These are phyloP conservation scores for Lepidochrysops patricia DNA, from an alignment of 2,888 invertebrate species.

Conservation along the genomic window DNA sequence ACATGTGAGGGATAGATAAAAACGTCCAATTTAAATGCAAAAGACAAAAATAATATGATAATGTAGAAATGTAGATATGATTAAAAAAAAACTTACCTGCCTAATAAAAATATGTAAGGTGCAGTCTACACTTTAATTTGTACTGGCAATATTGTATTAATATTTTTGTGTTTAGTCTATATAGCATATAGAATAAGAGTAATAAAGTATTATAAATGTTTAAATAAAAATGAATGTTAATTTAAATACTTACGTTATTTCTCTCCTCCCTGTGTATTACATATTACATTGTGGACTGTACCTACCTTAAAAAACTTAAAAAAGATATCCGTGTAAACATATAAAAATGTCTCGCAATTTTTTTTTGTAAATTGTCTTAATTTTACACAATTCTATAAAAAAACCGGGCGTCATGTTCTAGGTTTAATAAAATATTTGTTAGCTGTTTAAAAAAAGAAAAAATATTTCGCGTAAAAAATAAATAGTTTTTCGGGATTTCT, in stretches of 20 bases:
- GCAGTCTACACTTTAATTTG: not conserved
- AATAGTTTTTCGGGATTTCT: not conserved
- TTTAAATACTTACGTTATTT: not conserved
- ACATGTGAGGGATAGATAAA: not conserved
- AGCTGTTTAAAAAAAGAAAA: not conserved
- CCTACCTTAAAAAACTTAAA: not conserved
- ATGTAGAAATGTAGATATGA: no score
- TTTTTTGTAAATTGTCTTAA: not conserved
- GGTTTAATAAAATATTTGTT: not conserved
- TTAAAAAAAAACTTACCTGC: not conserved
- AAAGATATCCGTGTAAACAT: not conserved
- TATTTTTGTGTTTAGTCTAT: not conserved
- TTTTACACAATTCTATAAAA: not conserved
- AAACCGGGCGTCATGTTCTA: not conserved
- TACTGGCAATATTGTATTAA: no score
- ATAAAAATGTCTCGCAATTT: not conserved
- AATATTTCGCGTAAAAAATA: not conserved
- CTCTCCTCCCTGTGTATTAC: not conserved
- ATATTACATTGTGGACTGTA: not conserved
- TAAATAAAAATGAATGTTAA: not conserved
- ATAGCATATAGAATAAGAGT: not conserved
- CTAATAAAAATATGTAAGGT: not conserved
- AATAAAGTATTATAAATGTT: not conserved
- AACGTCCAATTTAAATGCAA: not conserved
- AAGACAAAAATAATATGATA: not conserved